Evolutionary conservation across 2,113 vertebrate species (phyloP).

Genomic region (Vombatus ursinus): DNA sequence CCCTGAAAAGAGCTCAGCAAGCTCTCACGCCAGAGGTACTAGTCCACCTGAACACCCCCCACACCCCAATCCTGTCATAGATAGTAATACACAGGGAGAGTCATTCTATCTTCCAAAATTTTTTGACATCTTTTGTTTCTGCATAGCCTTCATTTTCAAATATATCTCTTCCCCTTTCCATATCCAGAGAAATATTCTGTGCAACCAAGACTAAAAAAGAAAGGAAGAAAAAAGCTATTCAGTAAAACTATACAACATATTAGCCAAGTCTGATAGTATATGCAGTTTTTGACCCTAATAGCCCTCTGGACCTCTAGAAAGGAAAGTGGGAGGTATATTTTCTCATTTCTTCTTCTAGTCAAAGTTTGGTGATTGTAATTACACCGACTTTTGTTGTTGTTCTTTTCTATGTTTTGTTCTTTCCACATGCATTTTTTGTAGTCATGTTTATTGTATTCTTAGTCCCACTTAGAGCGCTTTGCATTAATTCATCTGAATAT

Average conservation of each 20-base stretch:
- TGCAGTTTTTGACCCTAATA: background rate
- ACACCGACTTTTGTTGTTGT: background rate
- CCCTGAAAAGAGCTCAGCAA: too few species aligned
- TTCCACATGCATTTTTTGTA: background rate
- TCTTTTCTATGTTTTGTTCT: background rate
- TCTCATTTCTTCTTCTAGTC: background rate
- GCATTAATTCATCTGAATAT: background rate
- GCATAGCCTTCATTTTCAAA: background rate
- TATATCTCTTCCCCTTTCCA: background rate
- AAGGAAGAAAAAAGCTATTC: background rate
- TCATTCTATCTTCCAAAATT: background rate
- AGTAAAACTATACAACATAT: too few species aligned
- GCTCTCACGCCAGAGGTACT: too few species aligned
- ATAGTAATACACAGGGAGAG: background rate
- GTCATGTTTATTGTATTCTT: background rate
- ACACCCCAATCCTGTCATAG: too few species aligned
- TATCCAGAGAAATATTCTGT: background rate
- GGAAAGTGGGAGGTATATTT: background rate
- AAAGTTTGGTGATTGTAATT: background rate
- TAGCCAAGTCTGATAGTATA: background rate
- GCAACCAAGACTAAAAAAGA: background rate
- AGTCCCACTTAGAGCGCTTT: background rate
- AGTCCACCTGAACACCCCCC: too few species aligned
- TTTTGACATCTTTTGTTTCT: background rate
- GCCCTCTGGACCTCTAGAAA: background rate